Conservation (phyloP, 2,797 vertebrate species). For the Cyclopterus lumpus region DNA sequence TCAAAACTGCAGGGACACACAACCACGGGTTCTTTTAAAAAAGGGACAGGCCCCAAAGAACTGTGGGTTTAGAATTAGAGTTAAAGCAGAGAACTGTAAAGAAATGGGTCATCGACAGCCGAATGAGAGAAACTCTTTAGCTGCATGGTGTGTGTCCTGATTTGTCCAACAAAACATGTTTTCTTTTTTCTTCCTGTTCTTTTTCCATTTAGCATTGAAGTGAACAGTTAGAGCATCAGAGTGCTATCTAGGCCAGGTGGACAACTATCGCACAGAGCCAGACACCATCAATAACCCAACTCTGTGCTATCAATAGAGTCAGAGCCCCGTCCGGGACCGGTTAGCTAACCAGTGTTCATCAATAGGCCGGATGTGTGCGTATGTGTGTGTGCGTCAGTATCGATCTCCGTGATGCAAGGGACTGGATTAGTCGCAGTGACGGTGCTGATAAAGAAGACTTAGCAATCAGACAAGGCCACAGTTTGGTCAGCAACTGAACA, state of each 20-base stretch:
- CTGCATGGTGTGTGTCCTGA: no score
- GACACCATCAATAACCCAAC: slow-evolving; percentile 48
- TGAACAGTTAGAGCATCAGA: background rate
- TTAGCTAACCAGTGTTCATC: slow-evolving; percentile 51
- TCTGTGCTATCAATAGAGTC: slow-evolving; percentile 31
- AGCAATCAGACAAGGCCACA: slow-evolving; percentile 27
- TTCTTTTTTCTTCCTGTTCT: background rate
- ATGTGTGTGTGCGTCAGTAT: background rate
- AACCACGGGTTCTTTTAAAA: no score
- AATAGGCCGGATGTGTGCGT: slow-evolving; percentile 28
- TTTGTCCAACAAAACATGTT: background rate
- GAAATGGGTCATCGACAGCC: no score
- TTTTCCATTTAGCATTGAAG: background rate
- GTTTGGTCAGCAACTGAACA: slow-evolving; percentile 48
- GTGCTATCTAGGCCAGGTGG: slow-evolving; percentile 31
- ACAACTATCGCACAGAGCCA: slow-evolving; percentile 11
- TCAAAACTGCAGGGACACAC: no score
- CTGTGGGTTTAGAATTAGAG: no score
- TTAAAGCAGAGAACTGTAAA: no score
- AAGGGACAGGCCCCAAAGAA: no score
- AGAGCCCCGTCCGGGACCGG: background rate
- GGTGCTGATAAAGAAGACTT: slow-evolving; percentile 42
- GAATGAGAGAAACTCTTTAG: no score
- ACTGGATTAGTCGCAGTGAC: background rate
- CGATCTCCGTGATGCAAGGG: slow-evolving; percentile 10